phyloP scores from a whole-genome alignment of 2,888 invertebrate genomes.

The Seira ritae region DNA sequence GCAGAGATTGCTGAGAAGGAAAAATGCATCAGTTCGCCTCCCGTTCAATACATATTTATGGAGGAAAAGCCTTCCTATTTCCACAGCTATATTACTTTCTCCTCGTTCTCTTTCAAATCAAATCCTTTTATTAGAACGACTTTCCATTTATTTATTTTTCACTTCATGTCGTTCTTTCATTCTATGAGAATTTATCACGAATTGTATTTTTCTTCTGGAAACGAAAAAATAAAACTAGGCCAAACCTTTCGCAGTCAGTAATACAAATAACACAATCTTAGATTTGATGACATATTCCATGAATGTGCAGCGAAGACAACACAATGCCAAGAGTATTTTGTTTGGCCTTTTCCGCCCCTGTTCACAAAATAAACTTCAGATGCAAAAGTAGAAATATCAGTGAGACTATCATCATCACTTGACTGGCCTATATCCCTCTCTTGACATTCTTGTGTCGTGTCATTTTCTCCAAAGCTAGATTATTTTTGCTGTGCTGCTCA shows the following conservation, averaged over 20 bases:
- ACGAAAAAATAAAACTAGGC: too few species aligned
- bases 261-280: too few species aligned
- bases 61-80: too few species aligned
- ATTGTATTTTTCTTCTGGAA: too few species aligned
- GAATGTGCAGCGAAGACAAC: neutral
- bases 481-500: neutral
- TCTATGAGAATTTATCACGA: neutral
- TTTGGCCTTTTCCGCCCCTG: neutral
- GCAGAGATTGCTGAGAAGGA: too few species aligned
- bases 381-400: neutral
- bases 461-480: neutral
- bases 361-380: neutral
- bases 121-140: neutral
- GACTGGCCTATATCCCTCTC: neutral
- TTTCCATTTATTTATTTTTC: neutral
- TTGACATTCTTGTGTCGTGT: too few species aligned
- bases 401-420: neutral
- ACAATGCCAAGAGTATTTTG: neutral
- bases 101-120: too few species aligned
- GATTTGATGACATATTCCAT: too few species aligned
- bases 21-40: too few species aligned
- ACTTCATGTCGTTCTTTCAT: neutral
- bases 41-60: too few species aligned
- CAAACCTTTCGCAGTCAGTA: too few species aligned
- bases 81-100: too few species aligned